A percentile compares a stretch with the other conserved stretches of the same genome.
Conservation (phyloP, 1,140 invertebrate genomes). For the Scaptomyza graminum region DNA sequence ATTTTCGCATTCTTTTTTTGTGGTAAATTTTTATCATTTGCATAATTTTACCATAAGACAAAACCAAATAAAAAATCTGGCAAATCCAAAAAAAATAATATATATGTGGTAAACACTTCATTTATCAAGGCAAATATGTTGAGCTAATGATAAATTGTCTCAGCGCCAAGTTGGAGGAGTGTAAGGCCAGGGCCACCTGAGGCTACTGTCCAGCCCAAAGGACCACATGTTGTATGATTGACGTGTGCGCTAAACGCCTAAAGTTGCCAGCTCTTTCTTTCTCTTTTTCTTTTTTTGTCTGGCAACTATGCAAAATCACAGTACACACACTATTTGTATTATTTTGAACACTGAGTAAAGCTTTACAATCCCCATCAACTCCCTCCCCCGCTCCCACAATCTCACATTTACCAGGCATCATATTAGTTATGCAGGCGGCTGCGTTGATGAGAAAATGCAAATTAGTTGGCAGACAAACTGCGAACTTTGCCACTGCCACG, state of each 20-base stretch:
- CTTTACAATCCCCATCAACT: neutral
- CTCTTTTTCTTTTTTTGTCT: neutral
- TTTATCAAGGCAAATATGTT: conserved; percentile 62
- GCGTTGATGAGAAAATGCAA: conserved; percentile 80
- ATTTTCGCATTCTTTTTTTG: conserved; percentile 46
- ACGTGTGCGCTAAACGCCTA: conserved; percentile 68
- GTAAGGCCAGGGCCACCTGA: neutral
- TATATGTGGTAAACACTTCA: conserved; percentile 46
- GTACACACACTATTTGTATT: conserved; percentile 69
- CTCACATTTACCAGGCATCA: conserved; percentile 12
- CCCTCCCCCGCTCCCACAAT: no score
- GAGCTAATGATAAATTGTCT: conserved; percentile 71
- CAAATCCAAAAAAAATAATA: conserved; percentile 14
- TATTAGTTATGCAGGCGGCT: conserved; percentile 76
- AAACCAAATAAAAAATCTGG: conserved; percentile 37
- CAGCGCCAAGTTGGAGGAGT: neutral
- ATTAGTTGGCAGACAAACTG: conserved; percentile 66
- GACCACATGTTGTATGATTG: conserved; percentile 80
- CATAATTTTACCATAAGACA: conserved; percentile 78
- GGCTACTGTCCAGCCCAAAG: conserved; percentile 17
- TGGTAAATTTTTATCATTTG: conserved; percentile 50
- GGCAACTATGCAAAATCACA: conserved; percentile 66
- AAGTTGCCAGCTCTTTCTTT: conserved; percentile 19
- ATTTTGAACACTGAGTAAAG: conserved; percentile 48
- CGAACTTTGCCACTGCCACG: conserved; percentile 69